A percentile compares a stretch with the other conserved stretches of the same genome.
Conservation (phyloP, 2,113 vertebrate species). For the Hirundichthys speculiger region DNA sequence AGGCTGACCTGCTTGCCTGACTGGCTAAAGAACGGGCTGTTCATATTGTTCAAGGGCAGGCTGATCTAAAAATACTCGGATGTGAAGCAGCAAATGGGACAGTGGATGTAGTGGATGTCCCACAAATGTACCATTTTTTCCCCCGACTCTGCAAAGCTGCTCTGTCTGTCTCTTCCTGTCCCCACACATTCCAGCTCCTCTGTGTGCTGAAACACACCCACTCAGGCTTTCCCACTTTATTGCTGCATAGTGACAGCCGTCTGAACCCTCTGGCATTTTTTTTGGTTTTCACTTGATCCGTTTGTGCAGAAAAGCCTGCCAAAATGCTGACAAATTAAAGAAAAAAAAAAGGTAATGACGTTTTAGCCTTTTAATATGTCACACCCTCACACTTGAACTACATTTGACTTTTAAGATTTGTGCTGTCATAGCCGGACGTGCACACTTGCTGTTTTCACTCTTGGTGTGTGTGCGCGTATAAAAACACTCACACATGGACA, state of each 20-base stretch:
- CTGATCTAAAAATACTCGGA: conserved; percentile 36
- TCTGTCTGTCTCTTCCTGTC: conserved; percentile 56
- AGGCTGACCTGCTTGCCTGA: not conserved
- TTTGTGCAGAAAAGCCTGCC: not conserved
- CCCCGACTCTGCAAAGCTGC: conserved; percentile 37
- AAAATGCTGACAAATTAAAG: not conserved
- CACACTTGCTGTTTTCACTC: too few species aligned
- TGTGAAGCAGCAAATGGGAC: conserved; percentile 15
- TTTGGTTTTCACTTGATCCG: not conserved
- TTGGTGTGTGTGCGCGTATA: too few species aligned
- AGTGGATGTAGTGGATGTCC: conserved; percentile 15
- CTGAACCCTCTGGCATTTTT: conserved; percentile 4
- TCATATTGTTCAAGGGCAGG: conserved; percentile 19
- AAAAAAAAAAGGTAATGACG: not conserved
- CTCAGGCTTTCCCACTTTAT: conserved; percentile 37
- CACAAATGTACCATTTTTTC: conserved; percentile 7
- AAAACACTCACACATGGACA: too few species aligned
- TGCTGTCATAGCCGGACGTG: too few species aligned
- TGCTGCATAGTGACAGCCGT: conserved; percentile 33
- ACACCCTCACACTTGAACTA: conserved; percentile 5
- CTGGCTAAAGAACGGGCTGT: not conserved
- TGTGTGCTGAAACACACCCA: conserved; percentile 50
- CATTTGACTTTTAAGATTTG: too few species aligned
- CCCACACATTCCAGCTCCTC: conserved; percentile 64
- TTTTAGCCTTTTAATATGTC: too few species aligned